Evolutionary conservation across 2,888 invertebrate species (phyloP).

Genomic region (Mesorhabditis spiculigera): DNA sequence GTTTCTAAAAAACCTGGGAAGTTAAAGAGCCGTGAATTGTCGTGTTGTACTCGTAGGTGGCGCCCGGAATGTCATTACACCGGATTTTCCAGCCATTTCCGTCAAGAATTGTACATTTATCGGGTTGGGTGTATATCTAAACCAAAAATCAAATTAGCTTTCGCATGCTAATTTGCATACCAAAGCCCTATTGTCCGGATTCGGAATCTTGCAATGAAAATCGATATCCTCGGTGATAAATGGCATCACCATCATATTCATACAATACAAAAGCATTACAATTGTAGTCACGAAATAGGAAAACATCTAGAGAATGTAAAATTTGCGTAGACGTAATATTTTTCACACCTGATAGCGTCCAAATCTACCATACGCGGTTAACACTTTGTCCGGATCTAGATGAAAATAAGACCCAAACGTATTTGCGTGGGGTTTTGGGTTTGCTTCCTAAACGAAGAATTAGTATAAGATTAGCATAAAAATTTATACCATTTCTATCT

Average conservation of each 20-base stretch:
- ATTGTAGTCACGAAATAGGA: constrained; percentile 33
- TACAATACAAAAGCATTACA: constrained; percentile 30
- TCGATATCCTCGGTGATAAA: constrained; percentile 41
- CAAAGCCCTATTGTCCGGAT: neutral
- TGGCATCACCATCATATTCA: constrained; percentile 48
- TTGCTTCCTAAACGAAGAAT: no score
- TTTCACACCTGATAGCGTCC: constrained; percentile 49
- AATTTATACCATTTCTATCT: no score
- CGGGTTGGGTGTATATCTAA: constrained; percentile 8
- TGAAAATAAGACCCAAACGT: constrained; percentile 19
- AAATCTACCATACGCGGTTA: constrained; percentile 49
- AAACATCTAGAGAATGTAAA: constrained; percentile 25
- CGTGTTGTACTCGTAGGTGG: constrained; percentile 12
- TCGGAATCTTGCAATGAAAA: constrained; percentile 29
- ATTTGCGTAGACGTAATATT: no score
- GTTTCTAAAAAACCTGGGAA: neutral
- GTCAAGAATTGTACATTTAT: constrained; percentile 26
- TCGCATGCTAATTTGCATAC: neutral
- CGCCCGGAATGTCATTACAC: constrained; percentile 23
- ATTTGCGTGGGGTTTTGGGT: neutral
- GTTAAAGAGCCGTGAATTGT: neutral
- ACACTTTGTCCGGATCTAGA: constrained; percentile 54
- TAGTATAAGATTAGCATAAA: no score
- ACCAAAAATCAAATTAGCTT: neutral
- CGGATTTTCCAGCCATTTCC: constrained; percentile 20